Percentiles rank a stretch among this genome's conserved stretches.
phyloP scores from a whole-genome alignment of 2,797 vertebrate genomes.

The Smutsia temminckii region DNA sequence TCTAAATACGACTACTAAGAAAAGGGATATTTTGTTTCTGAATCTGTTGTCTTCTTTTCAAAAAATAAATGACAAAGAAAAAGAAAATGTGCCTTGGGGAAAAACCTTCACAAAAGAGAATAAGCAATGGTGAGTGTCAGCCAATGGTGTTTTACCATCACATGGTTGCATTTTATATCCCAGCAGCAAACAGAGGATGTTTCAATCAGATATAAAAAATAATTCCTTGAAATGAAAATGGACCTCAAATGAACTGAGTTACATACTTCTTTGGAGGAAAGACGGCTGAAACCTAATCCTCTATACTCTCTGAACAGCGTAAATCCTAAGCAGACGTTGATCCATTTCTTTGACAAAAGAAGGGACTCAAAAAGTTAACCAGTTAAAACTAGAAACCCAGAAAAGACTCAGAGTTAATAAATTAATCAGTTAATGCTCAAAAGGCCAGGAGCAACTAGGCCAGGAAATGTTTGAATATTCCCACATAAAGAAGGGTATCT shows the following conservation, averaged over 20 bases:
- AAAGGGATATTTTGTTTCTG: neutral
- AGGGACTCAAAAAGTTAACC: no score
- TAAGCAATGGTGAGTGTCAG: neutral
- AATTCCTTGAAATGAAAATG: constrained; percentile 47
- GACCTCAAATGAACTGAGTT: constrained; percentile 1
- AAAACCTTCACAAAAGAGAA: neutral
- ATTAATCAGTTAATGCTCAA: no score
- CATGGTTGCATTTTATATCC: constrained; percentile 9
- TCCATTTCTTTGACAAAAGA: constrained; percentile 1
- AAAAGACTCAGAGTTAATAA: no score
- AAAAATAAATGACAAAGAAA: neutral
- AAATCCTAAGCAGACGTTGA: constrained; percentile 47
- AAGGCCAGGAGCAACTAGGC: no score
- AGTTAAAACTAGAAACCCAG: no score
- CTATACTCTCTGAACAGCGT: constrained; percentile 1
- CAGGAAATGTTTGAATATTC: no score
- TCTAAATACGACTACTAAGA: neutral
- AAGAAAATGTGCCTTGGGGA: neutral
- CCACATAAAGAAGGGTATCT: no score
- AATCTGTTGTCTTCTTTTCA: neutral
- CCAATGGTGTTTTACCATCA: no score
- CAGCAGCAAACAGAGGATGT: neutral
- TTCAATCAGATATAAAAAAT: neutral
- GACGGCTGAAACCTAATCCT: constrained; percentile 34
- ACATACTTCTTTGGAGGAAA: constrained; percentile 36